These are phyloP conservation scores for Protobothrops mucrosquamatus DNA, from an alignment of 2,113 vertebrate species.

Conservation along the genomic window DNA sequence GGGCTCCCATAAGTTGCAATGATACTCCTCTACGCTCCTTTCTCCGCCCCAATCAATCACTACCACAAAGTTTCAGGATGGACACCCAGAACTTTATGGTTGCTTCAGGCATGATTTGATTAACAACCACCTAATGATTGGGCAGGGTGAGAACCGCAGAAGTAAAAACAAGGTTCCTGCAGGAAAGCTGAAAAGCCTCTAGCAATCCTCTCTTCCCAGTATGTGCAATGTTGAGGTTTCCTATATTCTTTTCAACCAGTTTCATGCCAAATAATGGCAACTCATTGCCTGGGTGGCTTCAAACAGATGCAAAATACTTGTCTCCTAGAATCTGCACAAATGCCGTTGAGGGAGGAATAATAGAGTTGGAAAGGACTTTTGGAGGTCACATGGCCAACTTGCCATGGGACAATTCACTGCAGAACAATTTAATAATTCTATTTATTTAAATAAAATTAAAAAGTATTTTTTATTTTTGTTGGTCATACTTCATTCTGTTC, in stretches of 20 bases:
- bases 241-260: neutral
- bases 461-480: too few species aligned
- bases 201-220: neutral
- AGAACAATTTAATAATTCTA: too few species aligned
- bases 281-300: neutral
- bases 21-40: neutral
- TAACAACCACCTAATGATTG: neutral
- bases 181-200: neutral
- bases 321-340: neutral
- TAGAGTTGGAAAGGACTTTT: neutral
- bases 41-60: neutral
- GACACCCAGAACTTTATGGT: neutral
- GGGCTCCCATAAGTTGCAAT: neutral
- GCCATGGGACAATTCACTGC: too few species aligned
- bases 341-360: neutral
- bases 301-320: neutral
- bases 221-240: neutral
- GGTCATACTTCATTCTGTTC: too few species aligned
- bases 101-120: neutral
- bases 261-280: neutral
- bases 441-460: too few species aligned
- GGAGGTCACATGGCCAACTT: neutral
- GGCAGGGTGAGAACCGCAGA: neutral
- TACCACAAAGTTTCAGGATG: neutral
- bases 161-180: neutral